Evolutionary conservation across 2,797 vertebrate genomes (phyloP).

Genomic region (Rhinoraja longicauda): DNA sequence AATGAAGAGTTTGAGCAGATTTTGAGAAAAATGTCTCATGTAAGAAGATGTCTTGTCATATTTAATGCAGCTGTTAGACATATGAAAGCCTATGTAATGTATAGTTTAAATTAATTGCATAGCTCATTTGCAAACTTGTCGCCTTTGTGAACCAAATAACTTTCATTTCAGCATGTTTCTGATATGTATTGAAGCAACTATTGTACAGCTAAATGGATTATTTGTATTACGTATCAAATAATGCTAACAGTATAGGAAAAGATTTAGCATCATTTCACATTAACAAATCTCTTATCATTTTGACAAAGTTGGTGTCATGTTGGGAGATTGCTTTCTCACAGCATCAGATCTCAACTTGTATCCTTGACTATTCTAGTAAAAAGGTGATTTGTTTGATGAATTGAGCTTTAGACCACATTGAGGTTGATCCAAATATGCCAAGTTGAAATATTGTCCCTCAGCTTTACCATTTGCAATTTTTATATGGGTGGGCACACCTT

Average conservation of each 20-base stretch:
- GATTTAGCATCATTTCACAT: neutral
- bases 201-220: neutral
- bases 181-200: neutral
- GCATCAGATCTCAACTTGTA: neutral
- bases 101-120: neutral
- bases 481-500: neutral
- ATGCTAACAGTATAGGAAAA: neutral
- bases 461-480: neutral
- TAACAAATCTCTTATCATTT: neutral
- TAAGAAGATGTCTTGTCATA: slow-evolving; percentile 47
- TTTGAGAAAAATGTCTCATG: slow-evolving; percentile 87
- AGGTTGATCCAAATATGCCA: neutral
- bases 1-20: slow-evolving; percentile 74
- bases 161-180: neutral
- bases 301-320: neutral
- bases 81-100: neutral
- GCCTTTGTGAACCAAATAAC: neutral
- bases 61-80: neutral
- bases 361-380: neutral
- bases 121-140: neutral
- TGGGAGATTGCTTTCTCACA: neutral
- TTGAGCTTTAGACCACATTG: neutral
- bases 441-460: neutral
- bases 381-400: neutral
- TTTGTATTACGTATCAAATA: neutral